These are phyloP conservation scores for Brachionus asplanchnoidis DNA, from an alignment of 1,140 invertebrate genomes.

Conservation along the genomic window DNA sequence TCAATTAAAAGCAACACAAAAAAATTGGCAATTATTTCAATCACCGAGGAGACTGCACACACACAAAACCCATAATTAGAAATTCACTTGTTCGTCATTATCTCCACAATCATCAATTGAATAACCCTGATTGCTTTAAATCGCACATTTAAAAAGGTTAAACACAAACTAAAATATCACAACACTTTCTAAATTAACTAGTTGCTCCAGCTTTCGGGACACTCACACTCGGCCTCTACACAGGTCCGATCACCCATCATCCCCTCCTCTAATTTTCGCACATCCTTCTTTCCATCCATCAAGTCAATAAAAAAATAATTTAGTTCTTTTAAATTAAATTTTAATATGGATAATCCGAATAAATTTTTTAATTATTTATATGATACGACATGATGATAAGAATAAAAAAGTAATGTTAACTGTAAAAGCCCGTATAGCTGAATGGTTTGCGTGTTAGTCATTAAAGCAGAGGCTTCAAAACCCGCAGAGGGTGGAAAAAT, in stretches of 20 bases:
- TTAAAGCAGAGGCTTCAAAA: too few relatives aligned
- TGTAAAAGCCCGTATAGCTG: too few relatives aligned
- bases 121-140: not conserved
- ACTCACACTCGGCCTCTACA: not conserved
- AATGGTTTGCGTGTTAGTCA: too few relatives aligned
- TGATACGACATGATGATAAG: too few relatives aligned
- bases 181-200: not conserved
- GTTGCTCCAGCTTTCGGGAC: not conserved
- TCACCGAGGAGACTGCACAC: not conserved
- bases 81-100: slow-evolving; percentile 3
- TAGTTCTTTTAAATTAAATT: too few relatives aligned
- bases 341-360: too few relatives aligned
- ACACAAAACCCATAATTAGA: not conserved
- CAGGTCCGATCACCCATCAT: not conserved
- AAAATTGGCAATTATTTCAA: not conserved
- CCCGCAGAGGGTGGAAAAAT: too few relatives aligned
- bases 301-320: too few relatives aligned
- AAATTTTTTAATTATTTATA: too few relatives aligned
- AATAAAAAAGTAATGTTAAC: too few relatives aligned
- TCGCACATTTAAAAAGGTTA: not conserved
- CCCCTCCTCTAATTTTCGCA: too few relatives aligned
- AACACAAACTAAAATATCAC: not conserved
- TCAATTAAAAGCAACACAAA: not conserved
- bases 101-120: not conserved
- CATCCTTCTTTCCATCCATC: too few relatives aligned